phyloP scores from a whole-genome alignment of 2,113 vertebrate species.

The Mystacornis crossleyi region DNA sequence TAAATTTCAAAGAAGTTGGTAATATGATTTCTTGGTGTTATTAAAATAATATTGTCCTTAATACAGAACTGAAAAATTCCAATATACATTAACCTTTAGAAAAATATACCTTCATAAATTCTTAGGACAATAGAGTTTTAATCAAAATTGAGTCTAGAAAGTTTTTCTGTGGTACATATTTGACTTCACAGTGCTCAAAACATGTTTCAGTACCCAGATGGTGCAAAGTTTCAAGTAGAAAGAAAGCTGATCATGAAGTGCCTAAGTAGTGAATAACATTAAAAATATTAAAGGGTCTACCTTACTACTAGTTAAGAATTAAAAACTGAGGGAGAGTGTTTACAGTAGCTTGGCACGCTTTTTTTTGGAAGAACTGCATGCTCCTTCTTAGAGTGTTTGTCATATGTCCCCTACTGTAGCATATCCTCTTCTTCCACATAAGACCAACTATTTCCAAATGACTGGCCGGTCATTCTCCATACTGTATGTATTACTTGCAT shows the following conservation, averaged over 20 bases:
- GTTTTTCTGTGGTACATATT: not conserved
- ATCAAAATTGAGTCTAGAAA: not conserved
- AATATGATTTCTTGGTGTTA: not conserved
- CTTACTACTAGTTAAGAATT: not conserved
- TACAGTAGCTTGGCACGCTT: accelerated
- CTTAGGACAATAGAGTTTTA: not conserved
- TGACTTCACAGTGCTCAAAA: not conserved
- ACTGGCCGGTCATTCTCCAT: not conserved
- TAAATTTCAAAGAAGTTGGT: not conserved
- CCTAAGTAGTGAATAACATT: not conserved
- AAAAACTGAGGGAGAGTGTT: not conserved
- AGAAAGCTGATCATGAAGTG: not conserved
- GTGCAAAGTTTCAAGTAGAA: not conserved
- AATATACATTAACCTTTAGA: not conserved
- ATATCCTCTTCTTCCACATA: not conserved
- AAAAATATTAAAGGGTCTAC: not conserved
- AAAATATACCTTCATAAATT: not conserved
- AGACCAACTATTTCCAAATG: not conserved
- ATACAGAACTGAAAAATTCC: not conserved
- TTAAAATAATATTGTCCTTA: not conserved
- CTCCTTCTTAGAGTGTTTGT: not conserved
- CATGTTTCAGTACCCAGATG: not conserved
- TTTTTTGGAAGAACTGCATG: not conserved
- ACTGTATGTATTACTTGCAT: not conserved
- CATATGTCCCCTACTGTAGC: not conserved